Base-by-base conservation (phyloP, 2,113 vertebrate species). In the Plecotus auritus region DNA sequence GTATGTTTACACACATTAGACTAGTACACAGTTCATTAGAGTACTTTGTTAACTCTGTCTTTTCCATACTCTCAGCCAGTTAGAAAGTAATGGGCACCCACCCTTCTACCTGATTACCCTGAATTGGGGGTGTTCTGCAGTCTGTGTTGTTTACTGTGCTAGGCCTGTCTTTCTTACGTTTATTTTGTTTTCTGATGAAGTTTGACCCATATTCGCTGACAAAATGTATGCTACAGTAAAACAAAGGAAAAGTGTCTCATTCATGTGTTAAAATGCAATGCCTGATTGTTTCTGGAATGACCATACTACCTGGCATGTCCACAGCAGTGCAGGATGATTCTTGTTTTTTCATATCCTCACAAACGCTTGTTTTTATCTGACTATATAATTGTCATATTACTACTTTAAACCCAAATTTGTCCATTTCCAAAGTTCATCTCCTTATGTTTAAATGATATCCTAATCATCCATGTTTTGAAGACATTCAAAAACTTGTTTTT, bases 401-500 rank as follows among this genome's bases (percentile, higher is more conserved):
- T 74, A 49, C 37, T 82, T 59, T 67, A 42, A 61, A 22, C 3
- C n/a, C 28, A 45, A 54, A 7, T 30, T 67, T 72, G 32, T 67
- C 47, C 26, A 4, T n/a, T 66, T 88, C 45, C 64, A 85, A 84
- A 66, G 42, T 88, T 54, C 66, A 84, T 37, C 26, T 86, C 86
- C 40, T 17, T 64, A 47, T 89, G 56, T 85, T 45, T 74, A 61
- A 85, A 40, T 90, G 51, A 40, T 54, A 59, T 35, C 61, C 4
- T 76, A 85, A 47, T 69, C 35, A 80, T 35, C 10, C 64, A 80
- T 40, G 40, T 61, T 78, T 86, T 74, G 54, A 78, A 92, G 74
- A 70, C 42, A 37, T 80, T 81, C 40, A 37, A 76, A 89, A 69
- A 78, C 10, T 76, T 28, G 9, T 16, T 72, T 95, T 66, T 56